phyloP scores from a whole-genome alignment of 37 sponge, comb jelly and placozoan species.

The Bolinopsis microptera region DNA sequence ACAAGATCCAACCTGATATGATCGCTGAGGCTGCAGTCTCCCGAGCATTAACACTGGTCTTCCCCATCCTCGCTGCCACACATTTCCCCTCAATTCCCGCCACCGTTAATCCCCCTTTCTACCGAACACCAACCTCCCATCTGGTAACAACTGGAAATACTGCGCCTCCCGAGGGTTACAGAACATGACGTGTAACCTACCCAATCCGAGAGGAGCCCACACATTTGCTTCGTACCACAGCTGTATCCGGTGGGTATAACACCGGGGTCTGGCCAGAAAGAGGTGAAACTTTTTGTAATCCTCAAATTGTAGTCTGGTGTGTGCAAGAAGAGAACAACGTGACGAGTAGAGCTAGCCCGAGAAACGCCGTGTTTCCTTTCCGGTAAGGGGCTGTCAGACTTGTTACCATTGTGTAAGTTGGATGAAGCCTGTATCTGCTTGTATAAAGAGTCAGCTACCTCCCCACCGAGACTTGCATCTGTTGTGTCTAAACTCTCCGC shows the following conservation, averaged over 20 bases:
- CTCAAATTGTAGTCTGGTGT: background rate
- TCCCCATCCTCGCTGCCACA: background rate
- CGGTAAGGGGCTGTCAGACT: too few species aligned
- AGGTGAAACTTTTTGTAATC: background rate
- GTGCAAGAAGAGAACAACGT: background rate
- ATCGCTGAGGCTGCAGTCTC: background rate
- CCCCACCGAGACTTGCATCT: background rate
- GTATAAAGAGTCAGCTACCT: too few species aligned
- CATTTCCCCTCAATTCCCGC: too few species aligned
- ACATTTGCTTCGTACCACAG: background rate
- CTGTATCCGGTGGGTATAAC: background rate
- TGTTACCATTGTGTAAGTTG: too few species aligned
- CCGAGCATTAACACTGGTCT: background rate
- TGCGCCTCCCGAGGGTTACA: background rate
- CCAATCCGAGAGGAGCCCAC: background rate
- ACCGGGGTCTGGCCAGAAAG: background rate
- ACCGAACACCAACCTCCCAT: background rate
- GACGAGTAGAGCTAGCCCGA: background rate
- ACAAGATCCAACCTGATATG: background rate
- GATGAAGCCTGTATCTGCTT: too few species aligned
- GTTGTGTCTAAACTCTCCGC: background rate
- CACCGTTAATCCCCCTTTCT: too few species aligned
- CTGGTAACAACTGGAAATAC: background rate
- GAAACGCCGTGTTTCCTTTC: too few species aligned
- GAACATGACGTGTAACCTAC: background rate